Base-by-base conservation (phyloP, 2,113 vertebrate species). In the Phasianus colchicus region DNA sequence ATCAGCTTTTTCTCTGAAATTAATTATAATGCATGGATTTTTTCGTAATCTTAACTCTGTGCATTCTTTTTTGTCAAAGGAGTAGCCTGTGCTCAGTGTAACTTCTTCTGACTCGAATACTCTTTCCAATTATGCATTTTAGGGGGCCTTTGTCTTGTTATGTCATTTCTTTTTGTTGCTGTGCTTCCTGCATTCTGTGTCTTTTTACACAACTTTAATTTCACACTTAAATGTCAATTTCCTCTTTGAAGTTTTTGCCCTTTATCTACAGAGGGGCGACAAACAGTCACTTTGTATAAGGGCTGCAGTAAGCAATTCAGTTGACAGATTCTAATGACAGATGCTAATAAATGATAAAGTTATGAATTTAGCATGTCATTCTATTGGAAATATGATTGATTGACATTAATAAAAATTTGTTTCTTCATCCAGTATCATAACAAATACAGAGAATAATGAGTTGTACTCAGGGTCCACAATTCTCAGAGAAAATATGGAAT, bases 141-240 rank as follows among this genome's bases (percentile, higher is more conserved):
- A 52, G 66, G 84, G 22, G 8, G 57, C 34, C 54, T 91, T 69
- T 63, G 25, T 91, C 82, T 64, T 60, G n/a, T 74, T 61, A 21
- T 32, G 86, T 72, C 11, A 11, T 0, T 6, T 4, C 2, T 38
- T 76, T 73, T 19, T 1, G 17, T 76, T 87, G 7, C 43, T 72
- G 11, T 92, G 21, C n/a, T 95, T 92, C 50, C 80, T 81, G 29
- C n/a, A 76, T 92, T 92, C 81, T 89, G 60, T 36, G 76, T 88
- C 19, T 61, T 72, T 71, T 54, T 69, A 25, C 8, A 13, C 54
- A 34, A 36, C n/a, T 95, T 92, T 95, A 91, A 95, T 94, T 86
- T 75, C 17, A 13, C 36, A 54, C 48, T 94, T 88, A 77, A 76
- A 61, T 50, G 43, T 81, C 32, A n/a, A 7, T 92, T 78, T 89